Percentiles rank a stretch among this genome's conserved stretches.
Conservation (phyloP, 2,797 vertebrate genomes). For the Myripristis jacobus region DNA sequence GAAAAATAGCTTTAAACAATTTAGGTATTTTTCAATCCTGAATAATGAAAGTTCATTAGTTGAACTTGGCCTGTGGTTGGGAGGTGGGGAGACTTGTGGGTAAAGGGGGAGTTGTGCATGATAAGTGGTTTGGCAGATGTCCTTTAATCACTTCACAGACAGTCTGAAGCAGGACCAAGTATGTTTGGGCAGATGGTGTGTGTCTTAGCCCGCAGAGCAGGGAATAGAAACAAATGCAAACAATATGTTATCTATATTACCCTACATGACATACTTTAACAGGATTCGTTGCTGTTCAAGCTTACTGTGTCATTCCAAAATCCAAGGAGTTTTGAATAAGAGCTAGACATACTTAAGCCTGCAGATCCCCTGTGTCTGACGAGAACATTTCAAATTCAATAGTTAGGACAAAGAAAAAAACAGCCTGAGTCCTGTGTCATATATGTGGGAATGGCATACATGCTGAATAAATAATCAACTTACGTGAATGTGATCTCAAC, state of each 20-base stretch:
- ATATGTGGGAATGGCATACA: too few relatives aligned
- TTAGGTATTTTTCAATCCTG: conserved; percentile 36
- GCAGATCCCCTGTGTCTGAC: background rate
- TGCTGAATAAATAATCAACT: too few relatives aligned
- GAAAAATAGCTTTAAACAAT: conserved; percentile 48
- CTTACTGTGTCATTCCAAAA: background rate
- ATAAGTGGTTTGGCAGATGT: conserved; percentile 71
- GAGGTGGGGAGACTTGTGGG: conserved; percentile 34
- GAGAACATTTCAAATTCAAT: background rate
- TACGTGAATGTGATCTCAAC: too few relatives aligned
- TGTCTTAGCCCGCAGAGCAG: conserved; percentile 32
- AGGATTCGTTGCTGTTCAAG: background rate
- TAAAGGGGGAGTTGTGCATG: conserved; percentile 45
- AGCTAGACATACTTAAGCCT: background rate
- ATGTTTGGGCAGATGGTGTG: conserved; percentile 49
- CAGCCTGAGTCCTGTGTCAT: too few relatives aligned
- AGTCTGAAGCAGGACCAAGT: conserved; percentile 26
- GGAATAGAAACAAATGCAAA: conserved; percentile 14
- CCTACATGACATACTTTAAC: background rate
- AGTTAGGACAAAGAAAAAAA: too few relatives aligned
- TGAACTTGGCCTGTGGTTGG: conserved; percentile 38
- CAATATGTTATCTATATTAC: background rate
- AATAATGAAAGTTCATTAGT: conserved; percentile 54
- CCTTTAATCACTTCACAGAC: conserved; percentile 53
- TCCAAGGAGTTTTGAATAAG: background rate